Conservation (phyloP, 1,140 invertebrate species). For the Nebria ingens region DNA sequence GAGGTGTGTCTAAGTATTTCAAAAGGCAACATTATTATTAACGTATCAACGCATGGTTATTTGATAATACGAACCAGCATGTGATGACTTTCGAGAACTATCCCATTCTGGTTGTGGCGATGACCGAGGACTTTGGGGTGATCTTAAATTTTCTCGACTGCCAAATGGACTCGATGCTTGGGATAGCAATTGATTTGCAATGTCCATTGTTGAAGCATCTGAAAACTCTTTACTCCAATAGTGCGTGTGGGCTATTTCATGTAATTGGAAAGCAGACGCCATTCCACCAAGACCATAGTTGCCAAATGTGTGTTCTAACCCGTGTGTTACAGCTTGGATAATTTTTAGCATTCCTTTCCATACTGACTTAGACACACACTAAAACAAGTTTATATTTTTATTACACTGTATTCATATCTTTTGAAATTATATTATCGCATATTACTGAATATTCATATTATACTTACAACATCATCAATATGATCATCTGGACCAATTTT, state of each 20-base stretch:
- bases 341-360: slow-evolving; percentile 97
- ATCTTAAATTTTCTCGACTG: slow-evolving; percentile 60
- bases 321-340: slow-evolving; percentile 76
- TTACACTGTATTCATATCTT: slow-evolving; percentile 1
- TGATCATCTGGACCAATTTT: slow-evolving; percentile 93
- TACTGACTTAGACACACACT: slow-evolving; percentile 79
- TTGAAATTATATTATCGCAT: slow-evolving; percentile 11
- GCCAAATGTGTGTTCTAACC: slow-evolving; percentile 83
- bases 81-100: slow-evolving; percentile 41
- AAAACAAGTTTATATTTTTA: slow-evolving; percentile 22
- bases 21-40: slow-evolving; percentile 12
- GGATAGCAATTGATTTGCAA: slow-evolving; percentile 27
- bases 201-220: slow-evolving; percentile 37
- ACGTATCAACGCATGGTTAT: slow-evolving; percentile 21
- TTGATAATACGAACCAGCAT: slow-evolving; percentile 31
- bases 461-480: slow-evolving; percentile 92
- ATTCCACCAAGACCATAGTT: slow-evolving; percentile 94
- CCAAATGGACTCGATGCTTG: slow-evolving; percentile 63
- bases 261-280: slow-evolving; percentile 91
- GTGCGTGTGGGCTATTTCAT: slow-evolving; percentile 97
- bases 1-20: slow-evolving; percentile 34
- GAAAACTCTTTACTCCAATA: slow-evolving; percentile 87
- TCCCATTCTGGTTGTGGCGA: slow-evolving; percentile 41
- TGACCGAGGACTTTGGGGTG: slow-evolving; percentile 47
- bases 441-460: too few relatives aligned